Evolutionary conservation across 2,888 invertebrate genomes (phyloP), one percentile per base, ranked within the genome.

Genomic region (Cactoblastis cactorum): DNA sequence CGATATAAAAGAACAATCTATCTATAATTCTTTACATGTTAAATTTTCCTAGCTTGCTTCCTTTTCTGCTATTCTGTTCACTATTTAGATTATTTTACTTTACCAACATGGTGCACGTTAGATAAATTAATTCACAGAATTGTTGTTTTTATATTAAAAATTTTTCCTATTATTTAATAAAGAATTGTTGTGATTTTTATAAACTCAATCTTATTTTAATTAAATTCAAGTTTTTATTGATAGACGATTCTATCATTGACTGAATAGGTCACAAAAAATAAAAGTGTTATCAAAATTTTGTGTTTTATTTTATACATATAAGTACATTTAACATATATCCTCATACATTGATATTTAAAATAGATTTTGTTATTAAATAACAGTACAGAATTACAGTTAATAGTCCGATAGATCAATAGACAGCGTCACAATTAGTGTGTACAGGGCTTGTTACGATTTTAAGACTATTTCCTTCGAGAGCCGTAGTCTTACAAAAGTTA

Each of bases 301-400:
- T 65, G 61, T 65, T 83, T 82, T 81, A 83, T 83, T 80, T 77
- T 65, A 77, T 84, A 88, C 37, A 35, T 35, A 35, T 35, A 28
- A 28, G 28, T 28, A 37, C 84, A 82, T 63, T 77, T 83, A 86
- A 86, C 85, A 85, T 84, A 78, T 79, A 84, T 68, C 80, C 74
- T 81, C 77, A 67, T 87, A 87, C 83, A 86, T 69, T 85, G 79
- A 84, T 88, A 88, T 86, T 88, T 85, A 88, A 88, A 88, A 88
- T 88, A 88, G 81, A 86, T 80, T 81, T 80, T 69, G 72, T 78
- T 77, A 71, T 74, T 54, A 67, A n/a, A 75, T 67, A 86, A 84
- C 83, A 86, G 79, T 73, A 71, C 67, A 73, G 76, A 71, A 63
- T 74, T 71, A 68, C 53, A 62, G 56, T 61, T 62, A 59, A 60